Evolutionary conservation across 30 jellyfish, hydroid and myxozoan species (phyloP), one percentile per base, ranked within the genome.

Genomic region (Aurelia aurita complex sp. Pacific): DNA sequence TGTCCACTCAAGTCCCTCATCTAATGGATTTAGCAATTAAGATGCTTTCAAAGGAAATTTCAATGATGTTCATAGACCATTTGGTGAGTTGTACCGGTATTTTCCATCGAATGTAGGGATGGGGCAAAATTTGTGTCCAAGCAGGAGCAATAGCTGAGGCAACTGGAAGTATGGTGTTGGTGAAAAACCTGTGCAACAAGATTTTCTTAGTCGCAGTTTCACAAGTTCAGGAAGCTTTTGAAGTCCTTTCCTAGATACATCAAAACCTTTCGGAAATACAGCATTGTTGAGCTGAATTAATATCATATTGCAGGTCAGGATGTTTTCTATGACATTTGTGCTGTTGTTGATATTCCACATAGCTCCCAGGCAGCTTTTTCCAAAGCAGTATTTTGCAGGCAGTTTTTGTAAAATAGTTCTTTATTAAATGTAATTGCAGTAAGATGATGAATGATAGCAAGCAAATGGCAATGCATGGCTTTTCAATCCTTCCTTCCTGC

Each of bases 271-370:
- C 73, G 69, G n/a, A 63, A 42, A 13, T 59, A 13, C 55, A 40
- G 50, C 52, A 62, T 62, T 64, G 43, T 42, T 60, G 88, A 78
- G 66, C 64, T 61, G 52, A 60, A 32, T 14, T 81, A 78, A 50
- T 29, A 61, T 36, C 68, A 35, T 7, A 78, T 78, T 17, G 88
- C 80, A 17, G 88, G 79, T 8, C 73, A 78, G 0, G 88, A 78
- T n/a, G 0, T 78, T 34, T 16, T 77, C 35, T 63, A 57, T 19
- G 88, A 77, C 65, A 29, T 63, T 53, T 77, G 80, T 63, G 88
- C 63, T 55, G 88, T 52, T 17, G 71, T 59, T 57, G 88, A 77
- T 62, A 40, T 77, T 40, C 88, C 29, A 23, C 29, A 23, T 23
- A 23, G 29, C 29, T 23, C 29, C 29, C 29, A 23, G 29, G 29